These are phyloP conservation scores for Aptenodytes forsteri DNA, from an alignment of 2,113 vertebrate genomes.

Conservation along the genomic window DNA sequence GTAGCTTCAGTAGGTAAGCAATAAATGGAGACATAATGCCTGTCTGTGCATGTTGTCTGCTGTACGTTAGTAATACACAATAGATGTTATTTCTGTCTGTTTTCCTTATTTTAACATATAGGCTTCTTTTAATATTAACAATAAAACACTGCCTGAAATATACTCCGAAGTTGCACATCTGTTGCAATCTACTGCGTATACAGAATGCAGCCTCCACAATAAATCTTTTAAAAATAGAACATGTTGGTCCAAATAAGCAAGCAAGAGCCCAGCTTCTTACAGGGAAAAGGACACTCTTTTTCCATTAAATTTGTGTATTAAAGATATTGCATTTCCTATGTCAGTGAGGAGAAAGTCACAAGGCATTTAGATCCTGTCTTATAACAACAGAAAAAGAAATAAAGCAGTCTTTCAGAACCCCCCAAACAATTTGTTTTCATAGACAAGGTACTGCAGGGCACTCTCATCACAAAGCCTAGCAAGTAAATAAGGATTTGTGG, in stretches of 20 bases:
- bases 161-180: background rate
- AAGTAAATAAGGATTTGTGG: constrained; percentile 18
- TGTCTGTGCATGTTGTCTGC: background rate
- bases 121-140: background rate
- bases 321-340: background rate
- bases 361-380: background rate
- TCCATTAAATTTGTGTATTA: background rate
- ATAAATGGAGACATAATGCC: background rate
- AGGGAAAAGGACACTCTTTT: background rate
- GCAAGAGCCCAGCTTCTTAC: background rate
- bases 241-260: background rate
- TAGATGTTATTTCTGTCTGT: background rate
- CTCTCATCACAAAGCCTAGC: background rate
- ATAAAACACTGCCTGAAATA: background rate
- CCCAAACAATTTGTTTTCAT: background rate
- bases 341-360: background rate
- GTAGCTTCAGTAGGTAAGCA: background rate
- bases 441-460: background rate
- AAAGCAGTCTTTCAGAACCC: background rate
- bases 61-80: background rate
- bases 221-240: background rate
- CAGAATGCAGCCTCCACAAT: background rate
- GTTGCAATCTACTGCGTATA: background rate
- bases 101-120: background rate
- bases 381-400: background rate